Evolutionary conservation across 2,888 invertebrate genomes (phyloP), one percentile per base, ranked within the genome.

Genomic region (Andrena marginata): DNA sequence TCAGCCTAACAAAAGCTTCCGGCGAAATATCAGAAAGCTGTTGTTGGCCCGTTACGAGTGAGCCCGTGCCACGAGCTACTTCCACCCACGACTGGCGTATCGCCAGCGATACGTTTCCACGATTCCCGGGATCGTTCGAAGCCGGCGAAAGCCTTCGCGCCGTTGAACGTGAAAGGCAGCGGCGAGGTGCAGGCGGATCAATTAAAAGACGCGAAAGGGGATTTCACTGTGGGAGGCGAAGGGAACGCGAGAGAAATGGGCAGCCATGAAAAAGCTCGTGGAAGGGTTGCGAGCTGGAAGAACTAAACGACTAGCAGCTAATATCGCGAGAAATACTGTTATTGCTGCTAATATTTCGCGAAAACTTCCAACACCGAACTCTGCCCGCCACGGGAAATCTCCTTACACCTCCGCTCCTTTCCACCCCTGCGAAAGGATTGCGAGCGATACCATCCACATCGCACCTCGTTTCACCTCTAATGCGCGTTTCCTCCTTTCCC

Each of bases 321-420:
- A 93, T 92, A 93, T 92, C 89, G 85, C 85, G 85, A 92, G 92
- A 93, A 91, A 93, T 92, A 92, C 90, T 90, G 90, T 93, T 92
- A 93, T 92, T 90, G 86, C 91, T 81, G 72, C 85, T 89, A 90
- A 92, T 88, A 90, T 90, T 89, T 91, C 85, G 87, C 76, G 85
- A 86, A 87, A 91, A 90, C 87, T 90, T 91, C 54, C 73, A 63
- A 84, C 85, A 64, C 60, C 75, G 78, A 76, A 67, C 62, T 35
- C 42, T 20, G 63, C 48, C 60, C 56, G 67, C 72, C 70, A 29
- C 80, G 87, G 70, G 82, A 82, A 87, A 87, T 86, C 85, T 85
- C 71, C 86, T 86, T 85, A 87, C 56, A 64, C 26, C 29, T 48
- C 48, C 71, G 26, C 13, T 62, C n/a, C 74, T 60, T 67, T 35